phyloP scores from a whole-genome alignment of 2,113 vertebrate species.

The Daboia siamensis region DNA sequence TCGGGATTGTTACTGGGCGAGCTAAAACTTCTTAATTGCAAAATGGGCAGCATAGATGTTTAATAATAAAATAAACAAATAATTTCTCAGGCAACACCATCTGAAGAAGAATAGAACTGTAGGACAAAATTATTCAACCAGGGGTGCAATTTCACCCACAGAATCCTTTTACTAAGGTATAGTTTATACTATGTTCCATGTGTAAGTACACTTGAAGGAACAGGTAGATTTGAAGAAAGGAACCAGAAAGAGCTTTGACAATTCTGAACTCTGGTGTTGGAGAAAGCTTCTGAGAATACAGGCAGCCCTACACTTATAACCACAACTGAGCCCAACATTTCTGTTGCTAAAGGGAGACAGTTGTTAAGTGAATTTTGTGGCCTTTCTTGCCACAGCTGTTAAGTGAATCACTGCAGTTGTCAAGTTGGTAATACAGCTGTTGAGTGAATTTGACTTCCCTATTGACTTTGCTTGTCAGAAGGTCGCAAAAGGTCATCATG shows the following conservation, averaged over 20 bases:
- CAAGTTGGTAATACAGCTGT: too few relatives aligned
- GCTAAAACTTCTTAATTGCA: conserved; percentile 22
- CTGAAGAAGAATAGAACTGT: background rate
- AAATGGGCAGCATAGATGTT: background rate
- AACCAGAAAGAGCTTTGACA: background rate
- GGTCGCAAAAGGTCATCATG: too few relatives aligned
- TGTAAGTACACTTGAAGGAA: background rate
- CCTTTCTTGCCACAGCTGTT: too few relatives aligned
- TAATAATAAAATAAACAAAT: background rate
- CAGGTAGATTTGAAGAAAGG: background rate
- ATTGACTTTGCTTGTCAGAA: too few relatives aligned
- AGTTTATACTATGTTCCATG: background rate
- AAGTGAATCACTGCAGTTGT: too few relatives aligned
- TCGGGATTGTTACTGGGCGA: conserved; percentile 30
- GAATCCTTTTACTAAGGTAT: background rate
- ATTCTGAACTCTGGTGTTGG: background rate
- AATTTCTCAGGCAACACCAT: background rate
- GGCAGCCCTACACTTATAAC: too few relatives aligned
- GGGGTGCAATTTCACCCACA: background rate
- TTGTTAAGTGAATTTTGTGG: too few relatives aligned
- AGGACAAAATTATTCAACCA: background rate
- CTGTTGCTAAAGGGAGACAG: too few relatives aligned
- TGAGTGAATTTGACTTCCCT: too few relatives aligned
- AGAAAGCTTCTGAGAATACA: background rate
- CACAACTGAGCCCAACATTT: too few relatives aligned